Base-by-base conservation (phyloP, 2,113 vertebrate species). In the Dasyornis broadbenti region DNA sequence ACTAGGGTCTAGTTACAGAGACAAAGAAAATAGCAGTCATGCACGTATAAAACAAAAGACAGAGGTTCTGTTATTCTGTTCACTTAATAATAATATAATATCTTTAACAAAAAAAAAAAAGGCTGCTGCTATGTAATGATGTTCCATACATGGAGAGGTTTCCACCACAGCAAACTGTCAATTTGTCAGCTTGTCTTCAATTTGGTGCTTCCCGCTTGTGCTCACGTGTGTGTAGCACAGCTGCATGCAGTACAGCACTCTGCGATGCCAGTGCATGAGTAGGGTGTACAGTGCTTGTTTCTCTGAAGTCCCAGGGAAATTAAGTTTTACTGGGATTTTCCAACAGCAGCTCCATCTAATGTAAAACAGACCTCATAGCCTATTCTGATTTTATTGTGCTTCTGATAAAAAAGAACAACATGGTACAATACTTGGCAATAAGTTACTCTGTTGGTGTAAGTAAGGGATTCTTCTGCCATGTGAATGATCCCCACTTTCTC, bases 401-500 rank as follows among this genome's bases (percentile, higher is more conserved):
- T 92, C 15, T 35, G 11, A 2, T 30, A 17, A 47, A 56, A 84
- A 52, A 64, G 8, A 57, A 10, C 24, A 80, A 19, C 5, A 5
- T 10, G 4, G 6, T 76, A 22, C 6, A 22, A 86, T 49, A 60
- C 44, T 45, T 45, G 37, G 31, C 30, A 79, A 10, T 21, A 59
- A 65, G 20, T 45, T 54, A 21, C 45, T 21, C 0, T 6, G 3
- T 15, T 66, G 40, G 35, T 68, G 4, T n/a, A 79, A 82, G 72
- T 50, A 42, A 91, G 69, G 24, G 47, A 59, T 91, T 86, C 44
- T n/a, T 90, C 40, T 57, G n/a, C 23, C 2, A 2, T 4, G 8
- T 60, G 37, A 66, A 63, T 42, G 59, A 78, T 73, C 42, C 52
- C 47, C 66, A 47, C 78, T 93, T 96, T 95, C 82, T 90, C 70